Evolutionary conservation across 1,140 invertebrate species (phyloP), one percentile per base, ranked within the genome.

Genomic region (silkworm (Bombyx mori)): DNA sequence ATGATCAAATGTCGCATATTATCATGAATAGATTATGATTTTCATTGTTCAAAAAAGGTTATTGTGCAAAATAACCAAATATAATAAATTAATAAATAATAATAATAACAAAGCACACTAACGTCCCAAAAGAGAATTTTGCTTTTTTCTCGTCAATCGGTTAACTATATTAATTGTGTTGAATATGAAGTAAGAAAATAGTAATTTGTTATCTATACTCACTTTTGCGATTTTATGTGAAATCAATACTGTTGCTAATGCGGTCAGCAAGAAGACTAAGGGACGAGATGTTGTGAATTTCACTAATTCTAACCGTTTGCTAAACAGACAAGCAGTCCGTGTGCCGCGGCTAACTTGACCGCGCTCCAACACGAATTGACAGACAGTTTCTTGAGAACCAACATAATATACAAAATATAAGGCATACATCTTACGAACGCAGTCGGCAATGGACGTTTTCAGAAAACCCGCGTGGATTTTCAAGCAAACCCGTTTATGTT

Each of bases 281-380:
- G 64, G 69, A 35, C 71, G 65, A 75, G 64, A 63, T 54, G 9
- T 50, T 9, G 48, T n/a, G 35, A 42, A 46, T 51, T 35, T 35
- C 26, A 35, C 26, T 35, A 3, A 35, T 35, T 35, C 4, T 35
- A 35, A 35, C 26, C 26, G 26, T 35, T 3, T 54, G 44, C 18
- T 9, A 47, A 47, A 51, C 1, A 57, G 10, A 44, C 22, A 9
- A 8, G 44, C 44, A 18, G 43, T 18, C 43, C 65, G 69, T 67
- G 64, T 46, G 66, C 71, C 66, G 57, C 69, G 62, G 73, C 68
- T 54, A 7, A 48, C 63, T 3, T 26, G 48, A 62, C 73, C 59
- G 68, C 73, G 67, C 68, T 75, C 71, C 52, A 71, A 68, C 65
- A 72, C 77, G 73, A 54, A 71, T 68, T 79, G 73, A 64, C 58